phyloP scores from a whole-genome alignment of 2,113 vertebrate species.

The Rhodinocichla rosea region DNA sequence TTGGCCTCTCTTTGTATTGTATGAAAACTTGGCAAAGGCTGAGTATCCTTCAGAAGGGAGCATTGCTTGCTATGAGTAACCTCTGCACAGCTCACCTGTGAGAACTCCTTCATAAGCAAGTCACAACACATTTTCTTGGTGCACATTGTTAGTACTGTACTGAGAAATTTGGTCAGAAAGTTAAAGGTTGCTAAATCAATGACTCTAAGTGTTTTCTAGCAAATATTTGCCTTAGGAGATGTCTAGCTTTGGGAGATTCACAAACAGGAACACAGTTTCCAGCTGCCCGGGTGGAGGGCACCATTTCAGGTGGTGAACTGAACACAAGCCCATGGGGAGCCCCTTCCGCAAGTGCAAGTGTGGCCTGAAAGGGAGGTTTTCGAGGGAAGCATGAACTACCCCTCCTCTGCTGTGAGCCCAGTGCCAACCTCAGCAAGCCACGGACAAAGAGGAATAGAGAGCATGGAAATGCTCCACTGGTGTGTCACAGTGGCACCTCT shows the following conservation, averaged over 20 bases:
- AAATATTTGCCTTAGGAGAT: not conserved
- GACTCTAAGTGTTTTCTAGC: not conserved
- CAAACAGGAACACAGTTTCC: not conserved
- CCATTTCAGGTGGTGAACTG: accelerated
- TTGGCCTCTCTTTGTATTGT: not conserved
- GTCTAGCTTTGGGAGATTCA: not conserved
- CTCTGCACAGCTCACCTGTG: not conserved
- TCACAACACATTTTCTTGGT: not conserved
- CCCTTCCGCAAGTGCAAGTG: accelerated
- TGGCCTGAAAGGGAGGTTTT: not conserved
- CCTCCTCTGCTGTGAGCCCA: not conserved
- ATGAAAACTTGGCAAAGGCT: not conserved
- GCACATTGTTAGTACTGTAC: not conserved
- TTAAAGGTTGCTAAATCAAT: not conserved
- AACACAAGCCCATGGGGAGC: not conserved
- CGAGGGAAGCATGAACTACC: not conserved
- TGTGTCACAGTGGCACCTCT: not conserved
- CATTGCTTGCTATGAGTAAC: not conserved
- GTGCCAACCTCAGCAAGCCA: not conserved
- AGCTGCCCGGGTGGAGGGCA: not conserved
- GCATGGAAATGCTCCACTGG: not conserved
- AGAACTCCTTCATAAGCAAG: not conserved
- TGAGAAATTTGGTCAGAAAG: not conserved
- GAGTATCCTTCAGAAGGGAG: not conserved
- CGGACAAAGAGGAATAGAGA: not conserved